These are phyloP conservation scores for Solenopsis fugax DNA, from an alignment of 1,140 invertebrate genomes.

Conservation along the genomic window DNA sequence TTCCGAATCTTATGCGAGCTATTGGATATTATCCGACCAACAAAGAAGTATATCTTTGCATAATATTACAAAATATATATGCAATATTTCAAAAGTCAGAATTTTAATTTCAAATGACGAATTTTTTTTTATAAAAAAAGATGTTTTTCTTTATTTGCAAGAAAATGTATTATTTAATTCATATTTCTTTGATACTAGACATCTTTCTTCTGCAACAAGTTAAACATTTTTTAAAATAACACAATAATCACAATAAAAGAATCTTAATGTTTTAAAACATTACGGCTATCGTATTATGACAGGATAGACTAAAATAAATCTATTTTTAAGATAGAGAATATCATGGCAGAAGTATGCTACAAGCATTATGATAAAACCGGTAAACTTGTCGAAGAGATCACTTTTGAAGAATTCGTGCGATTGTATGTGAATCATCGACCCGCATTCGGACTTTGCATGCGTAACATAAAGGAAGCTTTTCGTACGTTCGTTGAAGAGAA, in stretches of 20 bases:
- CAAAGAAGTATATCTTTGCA: constrained; percentile 87
- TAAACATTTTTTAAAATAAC: neutral
- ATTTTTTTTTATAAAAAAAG: neutral
- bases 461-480: constrained; percentile 79
- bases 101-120: constrained; percentile 3
- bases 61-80: neutral
- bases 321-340: constrained; percentile 88
- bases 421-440: constrained; percentile 92
- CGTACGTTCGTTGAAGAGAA: constrained; percentile 50
- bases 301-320: neutral
- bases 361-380: constrained; percentile 87
- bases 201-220: neutral
- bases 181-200: neutral
- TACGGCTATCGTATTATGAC: neutral
- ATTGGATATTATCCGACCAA: constrained; percentile 91
- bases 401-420: constrained; percentile 91
- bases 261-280: neutral
- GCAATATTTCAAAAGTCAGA: neutral
- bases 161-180: too few relatives aligned
- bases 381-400: constrained; percentile 87
- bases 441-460: constrained; percentile 85
- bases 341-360: constrained; percentile 90
- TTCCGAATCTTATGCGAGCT: constrained; percentile 91
- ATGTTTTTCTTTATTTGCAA: neutral
- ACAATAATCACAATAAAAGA: neutral